phyloP scores from a whole-genome alignment of 2,113 vertebrate species.

The Calidris pugnax region DNA sequence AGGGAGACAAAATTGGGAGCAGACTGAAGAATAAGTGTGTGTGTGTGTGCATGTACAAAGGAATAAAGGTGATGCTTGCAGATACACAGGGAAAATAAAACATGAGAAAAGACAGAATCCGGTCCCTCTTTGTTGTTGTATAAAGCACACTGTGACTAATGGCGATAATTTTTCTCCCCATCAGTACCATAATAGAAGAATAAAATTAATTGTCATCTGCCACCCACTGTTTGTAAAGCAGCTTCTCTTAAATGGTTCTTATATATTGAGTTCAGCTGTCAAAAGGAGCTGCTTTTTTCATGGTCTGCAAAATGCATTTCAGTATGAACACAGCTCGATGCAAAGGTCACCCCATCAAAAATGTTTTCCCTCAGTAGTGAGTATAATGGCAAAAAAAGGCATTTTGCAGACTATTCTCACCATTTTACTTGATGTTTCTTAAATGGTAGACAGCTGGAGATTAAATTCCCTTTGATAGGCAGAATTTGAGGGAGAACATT shows the following conservation, averaged over 20 bases:
- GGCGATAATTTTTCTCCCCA: not conserved
- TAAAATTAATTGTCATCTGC: slow-evolving; percentile 51
- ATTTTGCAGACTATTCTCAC: slow-evolving; percentile 23
- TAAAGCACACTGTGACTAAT: slow-evolving; percentile 8
- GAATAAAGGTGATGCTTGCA: not conserved
- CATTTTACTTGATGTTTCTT: slow-evolving; percentile 51
- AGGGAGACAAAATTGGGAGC: not conserved
- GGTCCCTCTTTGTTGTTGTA: not conserved
- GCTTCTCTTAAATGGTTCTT: slow-evolving; percentile 48
- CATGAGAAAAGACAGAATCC: not conserved
- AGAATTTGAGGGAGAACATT: not conserved
- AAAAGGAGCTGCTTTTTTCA: slow-evolving; percentile 24
- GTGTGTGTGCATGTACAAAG: not conserved
- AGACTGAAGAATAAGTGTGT: not conserved
- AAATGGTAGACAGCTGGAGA: slow-evolving; percentile 59
- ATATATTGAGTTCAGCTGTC: slow-evolving; percentile 35
- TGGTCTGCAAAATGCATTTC: slow-evolving; percentile 53
- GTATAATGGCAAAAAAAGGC: slow-evolving; percentile 12
- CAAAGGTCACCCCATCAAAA: slow-evolving; percentile 72
- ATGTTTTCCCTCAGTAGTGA: slow-evolving; percentile 49
- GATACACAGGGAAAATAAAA: not conserved
- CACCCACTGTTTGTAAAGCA: slow-evolving; percentile 46
- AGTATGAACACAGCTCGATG: slow-evolving; percentile 3
- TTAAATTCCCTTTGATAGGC: slow-evolving; percentile 57
- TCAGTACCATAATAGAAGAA: not conserved